Base-by-base conservation (phyloP, 2,888 invertebrate species). In the Agonopterix subpropinquella region DNA sequence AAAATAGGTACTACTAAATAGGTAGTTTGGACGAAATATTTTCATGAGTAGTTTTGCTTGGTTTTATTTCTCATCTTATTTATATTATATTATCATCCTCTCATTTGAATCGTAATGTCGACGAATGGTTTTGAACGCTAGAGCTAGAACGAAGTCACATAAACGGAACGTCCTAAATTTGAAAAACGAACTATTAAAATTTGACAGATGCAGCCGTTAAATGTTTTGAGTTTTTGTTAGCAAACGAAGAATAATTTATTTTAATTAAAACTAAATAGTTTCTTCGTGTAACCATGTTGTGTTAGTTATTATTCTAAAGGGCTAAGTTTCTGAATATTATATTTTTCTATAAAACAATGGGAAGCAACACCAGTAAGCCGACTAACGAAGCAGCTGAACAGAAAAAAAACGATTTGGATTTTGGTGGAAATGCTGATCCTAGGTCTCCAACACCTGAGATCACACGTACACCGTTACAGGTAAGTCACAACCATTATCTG, bases 361-460 rank as follows among this genome's bases (percentile, higher is more conserved):
- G 88, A 51, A 83, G 75, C 64, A 85, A 84, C 61, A 66, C 78
- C 41, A 87, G 87, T 67, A 87, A 86, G 71, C 54, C 72, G 2
- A 70, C 56, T 51, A 64, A 57, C 53, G 86, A 80, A 50, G 56
- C 59, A 52, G 67, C 68, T 66, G 67, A 65, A 53, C 59, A 61
- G 50, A 54, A 71, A 65, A 80, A 77, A 56, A 72, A 65, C 54
- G 77, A 81, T 47, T 57, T 60, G 48, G 77, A 82, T 53, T 53
- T 60, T 53, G 66, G 62, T 59, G 64, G 56, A 56, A 79, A 70
- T 63, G 57, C 75, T 51, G 92, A 92, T 78, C 91, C 91, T 48
- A 81, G 91, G 64, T 92, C 91, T 49, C 91, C 91, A 35, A 91
- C 90, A 67, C 82, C 86, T 47, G 89, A 90, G 68, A 90, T 92